Base-by-base conservation (phyloP, 1,140 invertebrate species). In the Phenacoccus solenopsis region DNA sequence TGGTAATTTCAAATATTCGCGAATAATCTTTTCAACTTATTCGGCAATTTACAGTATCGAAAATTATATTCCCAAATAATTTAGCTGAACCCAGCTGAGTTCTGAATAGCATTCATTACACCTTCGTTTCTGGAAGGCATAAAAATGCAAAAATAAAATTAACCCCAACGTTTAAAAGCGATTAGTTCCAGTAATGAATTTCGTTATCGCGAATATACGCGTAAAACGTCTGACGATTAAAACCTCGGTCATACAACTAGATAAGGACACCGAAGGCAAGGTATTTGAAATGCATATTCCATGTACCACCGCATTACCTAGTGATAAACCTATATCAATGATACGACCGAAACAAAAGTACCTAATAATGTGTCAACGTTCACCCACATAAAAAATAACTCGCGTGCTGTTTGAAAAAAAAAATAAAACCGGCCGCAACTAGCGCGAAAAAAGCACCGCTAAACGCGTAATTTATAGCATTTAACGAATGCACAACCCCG, bases 401-500 rank as follows among this genome's bases (percentile, higher is more conserved):
- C 38, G 38, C 13, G 13, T 32, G 13, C 30, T n/a, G n/a, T n/a
- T n/a, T n/a, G n/a, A n/a, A n/a, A n/a, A n/a, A n/a, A n/a, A n/a
- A n/a, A n/a, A n/a, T n/a, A n/a, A n/a, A n/a, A n/a, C n/a, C n/a
- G n/a, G n/a, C n/a, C n/a, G n/a, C n/a, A n/a, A n/a, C n/a, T n/a
- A n/a, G n/a, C n/a, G n/a, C 3, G 20, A 49, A 49, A 49, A 49
- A 49, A 49, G 38, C 38, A 4, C 16, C 5, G 38, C 16, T 49
- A 49, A 49, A 49, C 38, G 38, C 38, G 38, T 49, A 49, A 49
- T 49, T 49, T 49, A 49, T 49, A 49, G 38, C 38, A 49, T 49
- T 49, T 49, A 49, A n/a, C 38, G 38, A 49, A 49, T 49, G 30
- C 13, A 32, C 30, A 32, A 49, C 16, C 20, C 5, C 38, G 38